Base-by-base conservation (phyloP, 2,113 vertebrate species). In the Cardinalis cardinalis region DNA sequence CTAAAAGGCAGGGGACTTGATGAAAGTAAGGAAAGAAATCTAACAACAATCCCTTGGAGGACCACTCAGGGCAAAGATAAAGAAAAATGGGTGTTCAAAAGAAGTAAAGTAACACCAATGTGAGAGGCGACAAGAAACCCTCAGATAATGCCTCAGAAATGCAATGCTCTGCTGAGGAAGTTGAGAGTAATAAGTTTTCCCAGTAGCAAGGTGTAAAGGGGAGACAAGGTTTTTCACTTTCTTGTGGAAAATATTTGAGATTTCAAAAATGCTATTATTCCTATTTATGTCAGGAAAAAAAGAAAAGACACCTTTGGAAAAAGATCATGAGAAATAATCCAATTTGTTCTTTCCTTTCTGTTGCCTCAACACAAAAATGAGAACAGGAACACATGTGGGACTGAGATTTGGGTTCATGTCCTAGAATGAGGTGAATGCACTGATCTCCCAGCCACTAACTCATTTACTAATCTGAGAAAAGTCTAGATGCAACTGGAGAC, bases 1-100 rank as follows among this genome's bases (percentile, higher is more conserved):
- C 43, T 85, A 75, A 85, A 78, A 46, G 52, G 71, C 23, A 55
- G 44, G 25, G 26, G 6, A 59, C 28, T 40, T n/a, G 1, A 0
- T 29, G 32, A 77, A 87, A 80, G 13, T n/a, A 63, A 77, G 43
- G 48, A 74, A 77, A 91, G 24, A 89, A 87, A 76, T 48, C 28
- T 72, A 83, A 69, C 16, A 69, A 59, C 15, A 84, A 60, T 51
- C 5, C 18, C 19, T 44, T 43, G 23, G n/a, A 73, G 15, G 15
- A 86, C 26, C 0, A 0, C 41, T 63, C 24, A 71, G 76, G 73
- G 64, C 72, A 68, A 38, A 70, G 34, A 87, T 18, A 61, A 5
- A 49, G 38, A 48, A 88, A 92, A 88, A 66, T n/a, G 6, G 10
- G 29, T 70, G 13, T 34, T 65, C 19, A 53, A 70, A 90, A 56